Conservation (phyloP, 2,797 vertebrate genomes). For the Cirrhinus molitorella region DNA sequence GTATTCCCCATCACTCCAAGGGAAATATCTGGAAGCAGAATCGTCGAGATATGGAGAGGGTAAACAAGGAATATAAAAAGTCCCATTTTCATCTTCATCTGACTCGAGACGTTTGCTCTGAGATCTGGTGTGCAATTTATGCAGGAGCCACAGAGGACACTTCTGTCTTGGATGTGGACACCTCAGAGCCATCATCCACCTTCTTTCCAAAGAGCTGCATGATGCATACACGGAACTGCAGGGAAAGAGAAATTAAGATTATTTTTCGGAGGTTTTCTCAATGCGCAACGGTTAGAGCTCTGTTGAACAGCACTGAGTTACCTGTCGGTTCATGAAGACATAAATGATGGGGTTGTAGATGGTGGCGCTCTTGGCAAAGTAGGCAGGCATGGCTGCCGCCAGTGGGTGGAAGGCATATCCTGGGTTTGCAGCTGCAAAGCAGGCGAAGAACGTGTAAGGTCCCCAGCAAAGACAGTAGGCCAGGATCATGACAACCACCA, state of each 20-base stretch:
- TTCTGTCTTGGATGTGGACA: constrained; percentile 84
- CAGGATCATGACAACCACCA: constrained; percentile 88
- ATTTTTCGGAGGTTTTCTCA: not conserved
- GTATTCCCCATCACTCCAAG: constrained; percentile 19
- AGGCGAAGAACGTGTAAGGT: constrained; percentile 85
- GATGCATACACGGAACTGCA: constrained; percentile 88
- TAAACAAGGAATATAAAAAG: constrained; percentile 67
- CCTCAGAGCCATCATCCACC: constrained; percentile 86
- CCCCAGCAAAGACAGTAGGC: constrained; percentile 87
- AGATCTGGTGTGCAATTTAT: constrained; percentile 67
- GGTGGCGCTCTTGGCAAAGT: constrained; percentile 92
- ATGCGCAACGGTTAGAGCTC: not conserved
- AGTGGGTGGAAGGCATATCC: constrained; percentile 89
- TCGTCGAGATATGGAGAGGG: constrained; percentile 43
- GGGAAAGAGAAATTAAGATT: constrained; percentile 10
- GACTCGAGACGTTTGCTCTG: constrained; percentile 21
- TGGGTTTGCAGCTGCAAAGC: constrained; percentile 85
- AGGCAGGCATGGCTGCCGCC: constrained; percentile 85
- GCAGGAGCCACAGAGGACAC: constrained; percentile 83
- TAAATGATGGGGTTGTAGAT: constrained; percentile 93
- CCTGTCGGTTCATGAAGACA: constrained; percentile 92
- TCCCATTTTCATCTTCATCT: constrained; percentile 49
- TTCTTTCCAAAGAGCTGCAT: constrained; percentile 89
- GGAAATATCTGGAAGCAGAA: constrained; percentile 38
- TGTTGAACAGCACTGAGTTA: constrained; percentile 59